phyloP scores from a whole-genome alignment of 2,888 invertebrate species.

The Marasmarcha lunaedactyla region DNA sequence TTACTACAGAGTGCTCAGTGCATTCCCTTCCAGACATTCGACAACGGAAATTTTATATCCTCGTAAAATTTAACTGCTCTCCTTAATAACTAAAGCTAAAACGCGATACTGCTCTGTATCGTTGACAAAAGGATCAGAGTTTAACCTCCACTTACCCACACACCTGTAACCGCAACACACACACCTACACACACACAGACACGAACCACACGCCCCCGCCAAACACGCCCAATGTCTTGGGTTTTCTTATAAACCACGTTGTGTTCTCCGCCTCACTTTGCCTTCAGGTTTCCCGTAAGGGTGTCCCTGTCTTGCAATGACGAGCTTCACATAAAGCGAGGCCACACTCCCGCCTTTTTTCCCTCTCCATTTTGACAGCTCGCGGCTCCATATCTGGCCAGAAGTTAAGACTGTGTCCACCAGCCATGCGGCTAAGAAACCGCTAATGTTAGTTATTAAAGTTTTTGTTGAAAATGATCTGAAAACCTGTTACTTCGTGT shows the following conservation, averaged over 20 bases:
- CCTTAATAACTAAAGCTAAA: slow-evolving; percentile 63
- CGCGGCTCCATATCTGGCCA: slow-evolving; percentile 70
- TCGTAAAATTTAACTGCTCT: slow-evolving; percentile 56
- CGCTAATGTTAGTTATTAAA: no score
- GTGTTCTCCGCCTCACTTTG: slow-evolving; percentile 53
- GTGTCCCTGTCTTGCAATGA: slow-evolving; percentile 59
- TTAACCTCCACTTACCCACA: slow-evolving; percentile 27
- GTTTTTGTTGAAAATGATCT: no score
- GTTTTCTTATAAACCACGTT: slow-evolving; percentile 71
- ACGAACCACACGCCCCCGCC: slow-evolving; percentile 63
- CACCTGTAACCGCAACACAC: slow-evolving; percentile 23
- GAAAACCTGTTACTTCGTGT: no score
- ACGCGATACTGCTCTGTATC: slow-evolving; percentile 59
- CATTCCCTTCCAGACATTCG: slow-evolving; percentile 31
- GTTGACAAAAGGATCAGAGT: slow-evolving; percentile 63
- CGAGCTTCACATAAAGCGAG: slow-evolving; percentile 69
- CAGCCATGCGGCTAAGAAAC: no score
- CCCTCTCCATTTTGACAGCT: slow-evolving; percentile 71
- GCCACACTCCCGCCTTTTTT: slow-evolving; percentile 73
- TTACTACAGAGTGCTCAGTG: slow-evolving; percentile 15
- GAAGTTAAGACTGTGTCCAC: slow-evolving; percentile 62
- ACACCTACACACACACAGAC: slow-evolving; percentile 36
- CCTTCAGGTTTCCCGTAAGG: slow-evolving; percentile 18
- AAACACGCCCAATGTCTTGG: slow-evolving; percentile 71
- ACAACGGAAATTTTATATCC: slow-evolving; percentile 55